Percentiles rank a stretch among this genome's conserved stretches.
These are phyloP conservation scores for Ectobius pallidus DNA, from an alignment of 2,888 invertebrate genomes.

Conservation along the genomic window DNA sequence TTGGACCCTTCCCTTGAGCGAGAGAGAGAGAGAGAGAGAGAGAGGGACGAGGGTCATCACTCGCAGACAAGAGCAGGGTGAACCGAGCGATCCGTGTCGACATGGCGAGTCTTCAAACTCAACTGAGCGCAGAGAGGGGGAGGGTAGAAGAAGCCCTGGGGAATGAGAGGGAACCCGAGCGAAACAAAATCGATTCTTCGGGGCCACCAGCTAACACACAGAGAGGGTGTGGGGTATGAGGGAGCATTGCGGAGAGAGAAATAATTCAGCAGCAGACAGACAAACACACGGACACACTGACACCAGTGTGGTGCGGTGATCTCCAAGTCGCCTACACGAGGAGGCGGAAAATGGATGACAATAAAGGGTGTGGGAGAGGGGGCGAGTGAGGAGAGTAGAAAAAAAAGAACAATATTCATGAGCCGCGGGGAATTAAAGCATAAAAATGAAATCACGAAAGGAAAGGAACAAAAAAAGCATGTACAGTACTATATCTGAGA, in stretches of 20 bases:
- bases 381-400: constrained; percentile 12
- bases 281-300: constrained; percentile 26
- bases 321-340: background rate
- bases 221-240: background rate
- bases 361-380: constrained; percentile 13
- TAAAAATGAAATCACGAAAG: constrained; percentile 11
- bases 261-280: constrained; percentile 14
- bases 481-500: too few relatives aligned
- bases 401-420: constrained; percentile 22
- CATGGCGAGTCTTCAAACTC: constrained; percentile 29
- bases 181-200: constrained; percentile 42
- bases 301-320: constrained; percentile 2
- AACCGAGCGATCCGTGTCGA: constrained; percentile 39
- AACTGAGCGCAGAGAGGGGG: constrained; percentile 22
- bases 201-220: constrained; percentile 34
- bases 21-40: constrained; percentile 21
- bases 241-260: constrained; percentile 28
- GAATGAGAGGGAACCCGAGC: constrained; percentile 7
- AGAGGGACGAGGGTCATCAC: constrained; percentile 30
- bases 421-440: constrained; percentile 19
- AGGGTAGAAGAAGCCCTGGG: constrained; percentile 15
- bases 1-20: background rate
- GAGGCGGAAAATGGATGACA: background rate
- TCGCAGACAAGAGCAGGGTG: constrained; percentile 31
- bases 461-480: constrained; percentile 14